Base-by-base conservation (phyloP, 2,113 vertebrate species). In the Neogobius melanostomus region DNA sequence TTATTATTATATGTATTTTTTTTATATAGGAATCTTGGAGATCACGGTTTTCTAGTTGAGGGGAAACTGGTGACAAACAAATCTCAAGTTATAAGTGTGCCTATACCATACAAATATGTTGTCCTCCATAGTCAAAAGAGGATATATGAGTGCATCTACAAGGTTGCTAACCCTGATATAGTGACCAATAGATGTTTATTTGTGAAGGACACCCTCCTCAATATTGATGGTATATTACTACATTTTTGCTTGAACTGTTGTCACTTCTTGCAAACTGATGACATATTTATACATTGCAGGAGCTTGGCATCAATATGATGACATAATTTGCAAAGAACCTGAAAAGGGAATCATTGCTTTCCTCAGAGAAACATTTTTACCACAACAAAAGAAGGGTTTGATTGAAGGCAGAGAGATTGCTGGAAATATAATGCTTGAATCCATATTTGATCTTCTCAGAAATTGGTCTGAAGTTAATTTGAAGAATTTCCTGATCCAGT, bases 261-360 rank as follows among this genome's bases (percentile, higher is more conserved):
- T 28, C 28, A 36, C 28, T 36, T 36, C 28, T 36, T 36, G 28
- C 28, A 36, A 3, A 36, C 28, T 36, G 28, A 36, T 36, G 28
- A 36, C 50, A 9, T 44, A 15, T 46, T 45, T 56, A 17, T 74
- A 8, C 71, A 28, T 57, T 43, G 52, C 63, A 93, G 91, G 90
- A 0, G 91, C 93, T 36, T 99, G 97, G 97, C 97, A 99, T 80
- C 97, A 99, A 16, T 99, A 98, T 0, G 97, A 99, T 12, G 97
- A 98, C 62, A 95, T 97, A 0, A 90, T 97, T 8, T 98, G 95
- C 11, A 74, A 1, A 0, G 45, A 17, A 51, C 70, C 90, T 0
- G n/a, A 89, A 0, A 14, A 87, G 1, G 0, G 0, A 0, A 0
- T 1, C 0, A 0, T 87, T 0, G 46, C 74, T 47, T 74, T 61